A percentile compares a stretch with the other conserved stretches of the same genome.
phyloP scores from a whole-genome alignment of 2,113 vertebrate genomes.

The Bombycilla garrulus region DNA sequence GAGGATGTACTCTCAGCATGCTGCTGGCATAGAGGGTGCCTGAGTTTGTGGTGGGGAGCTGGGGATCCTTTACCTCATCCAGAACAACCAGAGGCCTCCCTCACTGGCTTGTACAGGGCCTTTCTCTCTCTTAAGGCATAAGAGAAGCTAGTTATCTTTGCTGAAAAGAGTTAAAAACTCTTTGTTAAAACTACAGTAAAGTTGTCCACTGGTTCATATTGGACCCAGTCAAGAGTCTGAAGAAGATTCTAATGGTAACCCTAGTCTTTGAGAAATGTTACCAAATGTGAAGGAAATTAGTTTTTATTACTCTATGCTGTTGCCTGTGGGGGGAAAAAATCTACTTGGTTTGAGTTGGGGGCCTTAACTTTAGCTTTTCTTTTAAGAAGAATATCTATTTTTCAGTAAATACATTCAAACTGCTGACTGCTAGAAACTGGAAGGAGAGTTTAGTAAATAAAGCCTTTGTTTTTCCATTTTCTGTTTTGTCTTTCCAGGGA shows the following conservation, averaged over 20 bases:
- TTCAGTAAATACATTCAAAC: not conserved
- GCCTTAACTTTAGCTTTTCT: not conserved
- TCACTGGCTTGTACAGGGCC: not conserved
- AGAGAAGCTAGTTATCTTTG: not conserved
- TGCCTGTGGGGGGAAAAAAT: not conserved
- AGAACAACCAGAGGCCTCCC: not conserved
- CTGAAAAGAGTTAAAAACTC: not conserved
- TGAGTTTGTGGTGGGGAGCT: not conserved
- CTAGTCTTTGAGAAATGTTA: not conserved
- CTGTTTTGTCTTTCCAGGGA: not conserved
- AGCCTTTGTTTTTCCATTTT: not conserved
- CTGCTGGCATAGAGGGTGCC: not conserved
- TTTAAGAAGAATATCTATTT: not conserved
- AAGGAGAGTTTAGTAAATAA: not conserved
- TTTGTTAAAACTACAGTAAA: not conserved
- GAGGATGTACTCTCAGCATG: not conserved
- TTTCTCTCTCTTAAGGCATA: not conserved
- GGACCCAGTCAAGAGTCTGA: not conserved
- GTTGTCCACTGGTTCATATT: not conserved
- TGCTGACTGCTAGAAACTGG: not conserved
- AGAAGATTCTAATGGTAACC: not conserved
- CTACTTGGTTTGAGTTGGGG: not conserved
- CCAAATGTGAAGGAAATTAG: not conserved
- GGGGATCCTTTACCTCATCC: not conserved
- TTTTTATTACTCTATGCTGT: not conserved